Percentiles rank a stretch among this genome's conserved stretches.
Conservation (phyloP, 2,888 invertebrate genomes). For the Campopleginae sp. region DNA sequence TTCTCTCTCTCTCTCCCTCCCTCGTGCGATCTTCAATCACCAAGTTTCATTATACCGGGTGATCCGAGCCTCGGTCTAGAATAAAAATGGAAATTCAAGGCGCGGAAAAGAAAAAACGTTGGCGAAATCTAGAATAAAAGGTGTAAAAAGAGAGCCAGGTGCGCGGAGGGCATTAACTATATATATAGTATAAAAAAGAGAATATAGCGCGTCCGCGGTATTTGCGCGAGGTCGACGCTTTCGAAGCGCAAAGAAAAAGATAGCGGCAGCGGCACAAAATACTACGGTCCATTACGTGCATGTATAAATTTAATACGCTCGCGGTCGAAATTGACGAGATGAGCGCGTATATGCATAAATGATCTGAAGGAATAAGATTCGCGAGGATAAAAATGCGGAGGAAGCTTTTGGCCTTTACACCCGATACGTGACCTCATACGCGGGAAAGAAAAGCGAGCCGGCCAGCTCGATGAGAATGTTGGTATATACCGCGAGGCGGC, state of each 20-base stretch:
- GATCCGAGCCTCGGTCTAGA: too few species aligned
- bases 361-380: background rate
- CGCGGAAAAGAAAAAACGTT: background rate
- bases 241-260: background rate
- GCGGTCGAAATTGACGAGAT: too few species aligned
- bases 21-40: slow-evolving; percentile 60
- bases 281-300: too few species aligned
- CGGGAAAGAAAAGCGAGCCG: slow-evolving; percentile 49
- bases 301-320: too few species aligned
- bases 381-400: slow-evolving; percentile 28
- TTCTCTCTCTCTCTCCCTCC: slow-evolving; percentile 34
- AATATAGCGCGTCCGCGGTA: background rate
- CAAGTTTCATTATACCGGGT: slow-evolving; percentile 62
- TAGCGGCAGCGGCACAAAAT: background rate
- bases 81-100: too few species aligned
- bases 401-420: slow-evolving; percentile 69
- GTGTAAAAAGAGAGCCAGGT: background rate
- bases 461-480: too few species aligned
- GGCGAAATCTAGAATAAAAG: background rate
- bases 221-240: slow-evolving; percentile 1
- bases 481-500: too few species aligned
- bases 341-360: slow-evolving; percentile 4
- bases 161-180: background rate
- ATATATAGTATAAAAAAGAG: background rate
- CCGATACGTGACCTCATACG: slow-evolving; percentile 70